A percentile compares a stretch with the other conserved stretches of the same genome.
Conservation (phyloP, 2,888 invertebrate genomes). For the Oscheius onirici region DNA sequence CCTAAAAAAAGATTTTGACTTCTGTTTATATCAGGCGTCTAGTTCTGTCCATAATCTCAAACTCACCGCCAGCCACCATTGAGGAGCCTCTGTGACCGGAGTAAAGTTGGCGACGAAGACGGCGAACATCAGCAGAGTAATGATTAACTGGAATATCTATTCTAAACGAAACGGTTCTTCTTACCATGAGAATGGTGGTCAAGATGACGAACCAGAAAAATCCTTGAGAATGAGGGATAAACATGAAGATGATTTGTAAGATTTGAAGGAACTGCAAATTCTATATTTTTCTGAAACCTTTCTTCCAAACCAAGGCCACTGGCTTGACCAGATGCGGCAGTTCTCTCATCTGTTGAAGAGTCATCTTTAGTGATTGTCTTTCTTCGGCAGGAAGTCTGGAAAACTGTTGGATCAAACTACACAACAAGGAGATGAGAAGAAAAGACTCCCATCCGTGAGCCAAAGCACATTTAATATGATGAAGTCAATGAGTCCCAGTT, state of each 20-base stretch:
- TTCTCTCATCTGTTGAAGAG: conserved; percentile 41
- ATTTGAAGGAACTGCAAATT: conserved; percentile 41
- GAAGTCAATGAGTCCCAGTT: conserved; percentile 22
- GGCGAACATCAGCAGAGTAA: conserved; percentile 38
- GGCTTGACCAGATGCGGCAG: conserved; percentile 49
- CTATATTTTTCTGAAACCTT: neutral
- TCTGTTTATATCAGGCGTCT: too few species aligned
- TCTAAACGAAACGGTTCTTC: neutral
- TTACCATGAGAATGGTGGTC: conserved; percentile 39
- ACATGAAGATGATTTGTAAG: conserved; percentile 51
- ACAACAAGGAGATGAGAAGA: neutral
- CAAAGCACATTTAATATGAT: neutral
- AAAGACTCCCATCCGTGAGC: neutral
- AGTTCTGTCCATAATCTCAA: conserved; percentile 33
- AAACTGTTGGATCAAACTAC: neutral
- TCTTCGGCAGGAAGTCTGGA: neutral
- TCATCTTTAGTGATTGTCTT: conserved; percentile 32
- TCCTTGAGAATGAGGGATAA: conserved; percentile 39
- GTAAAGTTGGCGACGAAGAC: conserved; percentile 41
- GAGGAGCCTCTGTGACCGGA: conserved; percentile 23
- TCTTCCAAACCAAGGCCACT: conserved; percentile 34
- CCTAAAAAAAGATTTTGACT: conserved; percentile 31
- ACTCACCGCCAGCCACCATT: conserved; percentile 32
- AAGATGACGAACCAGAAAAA: conserved; percentile 49
- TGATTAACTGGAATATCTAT: conserved; percentile 35